phyloP scores from a whole-genome alignment of 2,888 invertebrate genomes.

The Macrophya alboannulata region DNA sequence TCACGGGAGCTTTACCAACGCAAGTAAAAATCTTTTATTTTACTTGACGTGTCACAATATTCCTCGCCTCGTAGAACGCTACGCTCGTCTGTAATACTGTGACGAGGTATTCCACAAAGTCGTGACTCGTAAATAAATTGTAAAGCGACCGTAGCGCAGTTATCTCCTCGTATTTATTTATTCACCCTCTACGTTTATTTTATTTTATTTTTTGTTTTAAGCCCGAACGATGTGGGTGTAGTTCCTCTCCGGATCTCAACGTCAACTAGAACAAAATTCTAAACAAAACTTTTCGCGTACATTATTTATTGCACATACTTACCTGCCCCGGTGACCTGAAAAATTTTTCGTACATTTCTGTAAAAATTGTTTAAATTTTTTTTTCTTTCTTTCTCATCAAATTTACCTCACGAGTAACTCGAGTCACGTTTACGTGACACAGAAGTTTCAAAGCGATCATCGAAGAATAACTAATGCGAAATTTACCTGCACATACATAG shows the following conservation, averaged over 20 bases:
- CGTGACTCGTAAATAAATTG: conserved; percentile 52
- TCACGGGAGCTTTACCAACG: conserved; percentile 29
- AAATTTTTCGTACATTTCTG: neutral
- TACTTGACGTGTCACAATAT: conserved; percentile 50
- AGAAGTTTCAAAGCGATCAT: neutral
- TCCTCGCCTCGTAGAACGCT: conserved; percentile 41
- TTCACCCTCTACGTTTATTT: conserved; percentile 39
- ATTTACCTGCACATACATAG: neutral
- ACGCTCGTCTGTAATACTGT: conserved; percentile 22
- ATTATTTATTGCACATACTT: neutral
- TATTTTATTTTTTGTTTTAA: neutral
- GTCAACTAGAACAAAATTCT: neutral
- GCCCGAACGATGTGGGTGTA: neutral
- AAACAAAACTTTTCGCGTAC: neutral
- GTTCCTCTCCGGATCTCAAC: conserved; percentile 10
- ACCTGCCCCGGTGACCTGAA: neutral
- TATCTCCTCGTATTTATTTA: conserved; percentile 47
- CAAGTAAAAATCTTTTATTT: conserved; percentile 47
- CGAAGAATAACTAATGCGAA: neutral
- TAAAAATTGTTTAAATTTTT: neutral
- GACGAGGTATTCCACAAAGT: conserved; percentile 47
- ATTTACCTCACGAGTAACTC: neutral
- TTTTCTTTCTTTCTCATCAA: neutral
- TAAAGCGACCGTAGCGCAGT: conserved; percentile 44
- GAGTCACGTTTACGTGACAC: neutral